Conservation (phyloP, 2,888 invertebrate genomes). For the Zhuqinia jingwanae region DNA sequence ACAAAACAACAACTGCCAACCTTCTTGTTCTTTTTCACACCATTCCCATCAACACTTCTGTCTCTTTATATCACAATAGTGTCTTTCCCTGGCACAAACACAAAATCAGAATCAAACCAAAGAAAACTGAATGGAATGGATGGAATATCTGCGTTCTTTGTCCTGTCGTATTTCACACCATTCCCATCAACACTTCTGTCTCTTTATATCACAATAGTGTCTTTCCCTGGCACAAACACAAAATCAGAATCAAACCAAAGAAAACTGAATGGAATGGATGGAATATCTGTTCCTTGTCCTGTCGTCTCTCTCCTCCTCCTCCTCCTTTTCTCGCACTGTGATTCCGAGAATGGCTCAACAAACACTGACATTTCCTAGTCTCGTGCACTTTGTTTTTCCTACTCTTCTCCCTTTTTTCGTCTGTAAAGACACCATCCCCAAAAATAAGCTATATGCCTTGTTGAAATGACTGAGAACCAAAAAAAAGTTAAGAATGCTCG, state of each 20-base stretch:
- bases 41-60: not conserved
- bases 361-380: constrained; percentile 61
- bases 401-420: not conserved
- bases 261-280: not conserved
- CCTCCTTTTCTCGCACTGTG: constrained; percentile 4
- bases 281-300: too few species aligned
- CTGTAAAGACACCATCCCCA: too few species aligned
- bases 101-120: not conserved
- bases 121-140: not conserved
- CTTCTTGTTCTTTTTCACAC: not conserved
- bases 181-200: not conserved
- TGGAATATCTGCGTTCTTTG: not conserved
- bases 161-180: not conserved
- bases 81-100: too few species aligned
- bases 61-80: not conserved
- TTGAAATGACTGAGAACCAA: not conserved
- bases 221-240: too few species aligned
- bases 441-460: too few species aligned
- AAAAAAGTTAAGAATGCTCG: not conserved
- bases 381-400: constrained; percentile 46
- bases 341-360: constrained; percentile 54
- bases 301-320: too few species aligned
- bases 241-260: not conserved
- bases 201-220: too few species aligned
- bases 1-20: constrained; percentile 41